These are phyloP conservation scores for Galleria mellonella DNA, from an alignment of 1,140 invertebrate species.

Conservation along the genomic window DNA sequence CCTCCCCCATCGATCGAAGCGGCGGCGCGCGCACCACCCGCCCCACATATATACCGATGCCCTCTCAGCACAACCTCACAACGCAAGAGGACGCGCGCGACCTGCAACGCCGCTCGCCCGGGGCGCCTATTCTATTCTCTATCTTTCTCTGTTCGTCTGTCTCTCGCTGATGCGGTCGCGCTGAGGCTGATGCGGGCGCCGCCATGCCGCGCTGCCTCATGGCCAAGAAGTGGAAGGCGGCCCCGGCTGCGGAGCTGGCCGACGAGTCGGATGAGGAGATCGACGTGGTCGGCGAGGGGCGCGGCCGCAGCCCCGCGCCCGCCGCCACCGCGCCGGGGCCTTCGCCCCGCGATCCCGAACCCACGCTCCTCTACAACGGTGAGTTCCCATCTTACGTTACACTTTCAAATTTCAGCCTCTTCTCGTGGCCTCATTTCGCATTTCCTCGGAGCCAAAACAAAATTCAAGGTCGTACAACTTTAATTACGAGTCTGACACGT, in stretches of 20 bases:
- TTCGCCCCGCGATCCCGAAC: constrained; percentile 62
- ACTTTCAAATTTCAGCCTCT: background rate
- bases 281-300: constrained; percentile 81
- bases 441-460: background rate
- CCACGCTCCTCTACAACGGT: constrained; percentile 71
- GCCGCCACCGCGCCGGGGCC: constrained; percentile 67
- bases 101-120: constrained; percentile 67
- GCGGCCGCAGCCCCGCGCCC: constrained; percentile 72
- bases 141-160: constrained; percentile 70
- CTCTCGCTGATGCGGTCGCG: constrained; percentile 62
- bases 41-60: constrained; percentile 62
- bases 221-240: constrained; percentile 93
- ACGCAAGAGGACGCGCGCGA: constrained; percentile 73
- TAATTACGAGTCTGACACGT: too few species aligned
- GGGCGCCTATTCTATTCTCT: constrained; percentile 67
- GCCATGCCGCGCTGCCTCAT: constrained; percentile 90
- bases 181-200: constrained; percentile 70
- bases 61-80: constrained; percentile 48
- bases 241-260: constrained; percentile 83
- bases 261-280: constrained; percentile 88
- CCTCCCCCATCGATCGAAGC: constrained; percentile 58
- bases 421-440: background rate
- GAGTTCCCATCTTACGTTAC: constrained; percentile 12
- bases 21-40: constrained; percentile 57
- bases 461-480: too few species aligned